Evolutionary conservation across 2,888 invertebrate species (phyloP).

Genomic region (Alloscopus bannaensis): DNA sequence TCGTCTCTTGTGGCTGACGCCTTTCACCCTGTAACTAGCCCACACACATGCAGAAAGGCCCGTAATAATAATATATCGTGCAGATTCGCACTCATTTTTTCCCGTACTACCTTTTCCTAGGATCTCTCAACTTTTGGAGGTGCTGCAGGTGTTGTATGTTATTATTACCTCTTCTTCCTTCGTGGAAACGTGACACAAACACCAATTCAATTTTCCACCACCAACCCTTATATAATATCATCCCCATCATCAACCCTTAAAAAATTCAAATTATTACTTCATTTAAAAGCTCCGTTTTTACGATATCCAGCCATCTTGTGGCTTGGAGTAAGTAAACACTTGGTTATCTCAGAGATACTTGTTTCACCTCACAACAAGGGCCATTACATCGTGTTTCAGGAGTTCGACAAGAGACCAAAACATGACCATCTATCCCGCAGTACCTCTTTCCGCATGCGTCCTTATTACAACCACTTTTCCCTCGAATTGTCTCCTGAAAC

Average conservation of each 20-base stretch:
- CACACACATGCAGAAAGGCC: too few species aligned
- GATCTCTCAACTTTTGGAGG: neutral
- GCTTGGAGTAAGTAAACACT: too few species aligned
- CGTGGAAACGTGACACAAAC: slow-evolving; percentile 38
- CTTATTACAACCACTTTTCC: slow-evolving; percentile 5
- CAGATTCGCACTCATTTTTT: too few species aligned
- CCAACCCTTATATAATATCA: slow-evolving; percentile 3
- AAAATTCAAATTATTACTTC: slow-evolving; percentile 40
- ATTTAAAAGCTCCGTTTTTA: slow-evolving; percentile 21
- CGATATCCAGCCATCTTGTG: slow-evolving; percentile 28
- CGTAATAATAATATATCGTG: too few species aligned
- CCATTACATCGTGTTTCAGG: slow-evolving; percentile 43
- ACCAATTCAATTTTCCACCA: slow-evolving; percentile 35
- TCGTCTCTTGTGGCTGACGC: too few species aligned
- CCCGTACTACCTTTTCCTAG: too few species aligned
- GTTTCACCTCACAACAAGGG: slow-evolving; percentile 29
- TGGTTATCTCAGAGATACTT: slow-evolving; percentile 31
- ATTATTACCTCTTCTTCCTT: too few species aligned
- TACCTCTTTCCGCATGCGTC: slow-evolving; percentile 1
- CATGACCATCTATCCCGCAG: neutral
- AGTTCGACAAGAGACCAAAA: slow-evolving; percentile 18
- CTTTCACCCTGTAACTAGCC: too few species aligned
- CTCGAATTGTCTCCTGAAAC: slow-evolving; percentile 10
- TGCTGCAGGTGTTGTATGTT: neutral
- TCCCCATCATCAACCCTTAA: slow-evolving; percentile 1